Base-by-base conservation (phyloP, 1,140 invertebrate genomes). In the Anadara kagoshimensis region DNA sequence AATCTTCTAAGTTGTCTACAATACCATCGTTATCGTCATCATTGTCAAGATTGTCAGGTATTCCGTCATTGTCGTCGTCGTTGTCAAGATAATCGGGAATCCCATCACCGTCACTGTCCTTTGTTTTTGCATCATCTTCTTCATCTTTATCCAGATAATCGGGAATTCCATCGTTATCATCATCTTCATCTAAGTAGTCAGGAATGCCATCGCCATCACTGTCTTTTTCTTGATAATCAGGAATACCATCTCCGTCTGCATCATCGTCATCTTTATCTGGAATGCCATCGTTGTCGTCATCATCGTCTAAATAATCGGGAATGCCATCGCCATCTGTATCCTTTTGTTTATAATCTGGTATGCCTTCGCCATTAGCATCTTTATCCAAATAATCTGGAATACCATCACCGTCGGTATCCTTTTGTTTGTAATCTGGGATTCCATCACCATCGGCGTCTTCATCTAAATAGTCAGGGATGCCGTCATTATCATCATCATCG, bases 21-120 rank as follows among this genome's bases (percentile, higher is more conserved):
- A 87, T 86, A 5, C 85, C 84, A 75, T 87, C 85, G 20, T 78
- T 74, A 57, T 86, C 83, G 49, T 64, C 68, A 69, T 84, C 82
- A 20, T 81, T 59, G 26, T 81, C 75, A 18, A 80, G 57, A 29
- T 80, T 69, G 61, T 87, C 83, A 10, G 82, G 78, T 44, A 86
- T 82, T 41, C 83, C 86, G 78, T 87, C 85, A 51, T 81, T 81
- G 73, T 89, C 85, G 26, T 78, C 85, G 73, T 89, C 86, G 11
- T 82, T 69, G 53, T 87, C 85, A 26, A 82, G 49, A 72, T 87
- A 67, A 63, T 89, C 86, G 8, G 84, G 85, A 59, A 87, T 86
- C 0, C 85, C 85, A 59, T 78, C 82, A 59, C 84, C 86, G 75
- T 88, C 81, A 49, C 72, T 12, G 56, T 85, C 41, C 75, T 86